A percentile compares a stretch with the other conserved stretches of the same genome.
These are phyloP conservation scores for Thelaira solivaga DNA, from an alignment of 2,888 invertebrate genomes.

Conservation along the genomic window DNA sequence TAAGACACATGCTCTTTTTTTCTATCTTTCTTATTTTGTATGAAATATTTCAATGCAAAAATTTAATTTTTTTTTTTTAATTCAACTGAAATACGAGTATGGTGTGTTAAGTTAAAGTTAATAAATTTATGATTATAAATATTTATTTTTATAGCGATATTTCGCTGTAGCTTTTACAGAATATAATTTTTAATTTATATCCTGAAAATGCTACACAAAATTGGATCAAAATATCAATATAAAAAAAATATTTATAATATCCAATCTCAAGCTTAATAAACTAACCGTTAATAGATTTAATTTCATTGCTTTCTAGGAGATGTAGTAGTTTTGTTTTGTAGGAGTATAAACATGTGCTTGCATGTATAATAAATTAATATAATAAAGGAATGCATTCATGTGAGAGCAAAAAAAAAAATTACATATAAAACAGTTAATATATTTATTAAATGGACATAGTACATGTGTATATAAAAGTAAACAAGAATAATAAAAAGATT, in stretches of 20 bases:
- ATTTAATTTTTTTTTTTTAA: slow-evolving; percentile 13
- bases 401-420: slow-evolving; percentile 19
- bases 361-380: slow-evolving; percentile 20
- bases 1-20: slow-evolving; percentile 57
- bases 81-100: too few species aligned
- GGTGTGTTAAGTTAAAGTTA: too few species aligned
- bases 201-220: too few species aligned
- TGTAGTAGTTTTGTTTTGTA: slow-evolving; percentile 1
- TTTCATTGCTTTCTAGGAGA: background rate
- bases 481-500: slow-evolving; percentile 24
- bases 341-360: too few species aligned
- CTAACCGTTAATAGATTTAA: background rate
- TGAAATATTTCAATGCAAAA: slow-evolving; percentile 32
- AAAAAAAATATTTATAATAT: too few species aligned
- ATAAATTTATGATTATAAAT: too few species aligned
- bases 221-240: too few species aligned
- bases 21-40: slow-evolving; percentile 31
- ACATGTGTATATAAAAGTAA: too few species aligned
- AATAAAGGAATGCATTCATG: slow-evolving; percentile 24
- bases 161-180: too few species aligned
- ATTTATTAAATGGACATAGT: slow-evolving; percentile 18
- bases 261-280: too few species aligned
- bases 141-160: too few species aligned
- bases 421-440: slow-evolving; percentile 45
- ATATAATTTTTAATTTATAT: too few species aligned